phyloP scores from a whole-genome alignment of 2,888 invertebrate species.

The Nezara viridula region DNA sequence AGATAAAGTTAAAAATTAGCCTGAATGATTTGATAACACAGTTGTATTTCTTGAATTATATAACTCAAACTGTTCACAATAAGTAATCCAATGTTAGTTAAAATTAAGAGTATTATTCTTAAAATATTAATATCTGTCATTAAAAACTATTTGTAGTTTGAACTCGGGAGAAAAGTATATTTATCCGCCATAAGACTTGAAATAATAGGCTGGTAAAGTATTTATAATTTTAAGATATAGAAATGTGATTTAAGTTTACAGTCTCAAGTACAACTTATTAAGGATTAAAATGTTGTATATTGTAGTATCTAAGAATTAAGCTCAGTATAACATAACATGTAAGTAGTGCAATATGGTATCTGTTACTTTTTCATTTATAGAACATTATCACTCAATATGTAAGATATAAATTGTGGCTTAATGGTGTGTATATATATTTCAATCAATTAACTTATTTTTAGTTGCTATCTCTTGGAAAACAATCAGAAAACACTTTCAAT shows the following conservation, averaged over 20 bases:
- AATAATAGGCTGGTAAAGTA: not conserved
- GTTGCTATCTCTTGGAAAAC: not conserved
- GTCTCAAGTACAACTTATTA: not conserved
- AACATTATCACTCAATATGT: not conserved
- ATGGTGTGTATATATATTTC: not conserved
- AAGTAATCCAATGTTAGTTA: not conserved
- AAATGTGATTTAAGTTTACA: not conserved
- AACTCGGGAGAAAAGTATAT: not conserved
- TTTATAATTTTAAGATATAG: not conserved
- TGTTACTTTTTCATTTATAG: not conserved
- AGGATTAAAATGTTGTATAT: not conserved
- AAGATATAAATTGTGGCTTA: slow-evolving; percentile 13
- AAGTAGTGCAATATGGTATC: not conserved
- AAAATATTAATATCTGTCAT: not conserved
- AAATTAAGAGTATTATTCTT: not conserved
- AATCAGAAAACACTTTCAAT: not conserved
- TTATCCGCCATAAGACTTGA: not conserved
- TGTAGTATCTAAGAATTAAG: not conserved
- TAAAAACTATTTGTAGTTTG: not conserved
- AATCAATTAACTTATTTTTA: not conserved
- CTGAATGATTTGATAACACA: not conserved
- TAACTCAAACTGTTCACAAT: not conserved
- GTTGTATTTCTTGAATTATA: not conserved
- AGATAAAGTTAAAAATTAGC: not conserved
- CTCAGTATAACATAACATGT: not conserved